Evolutionary conservation across 2,888 invertebrate species (phyloP).

Genomic region (Rhodophaea formosa): DNA sequence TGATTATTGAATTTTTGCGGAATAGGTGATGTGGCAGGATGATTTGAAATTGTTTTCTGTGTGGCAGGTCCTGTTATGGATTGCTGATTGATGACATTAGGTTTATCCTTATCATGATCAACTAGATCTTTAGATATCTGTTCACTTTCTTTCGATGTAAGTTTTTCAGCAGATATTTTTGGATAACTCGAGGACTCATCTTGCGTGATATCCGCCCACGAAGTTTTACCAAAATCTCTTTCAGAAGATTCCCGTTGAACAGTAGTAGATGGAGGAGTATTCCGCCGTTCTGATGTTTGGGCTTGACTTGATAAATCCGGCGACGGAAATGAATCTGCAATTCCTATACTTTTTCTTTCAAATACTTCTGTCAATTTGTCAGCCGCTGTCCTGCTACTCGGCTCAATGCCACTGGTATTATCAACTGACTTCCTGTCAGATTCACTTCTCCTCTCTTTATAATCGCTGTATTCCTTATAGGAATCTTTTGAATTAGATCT

Average conservation of each 20-base stretch:
- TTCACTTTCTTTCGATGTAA: conserved; percentile 44
- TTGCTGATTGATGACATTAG: conserved; percentile 20
- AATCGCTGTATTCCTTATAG: conserved; percentile 75
- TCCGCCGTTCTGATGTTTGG: conserved; percentile 75
- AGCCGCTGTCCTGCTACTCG: conserved; percentile 67
- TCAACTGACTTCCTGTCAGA: conserved; percentile 68
- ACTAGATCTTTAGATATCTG: conserved; percentile 37
- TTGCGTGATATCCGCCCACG: conserved; percentile 75
- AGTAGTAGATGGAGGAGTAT: conserved; percentile 57
- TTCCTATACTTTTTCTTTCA: conserved; percentile 71
- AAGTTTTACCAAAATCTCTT: conserved; percentile 67
- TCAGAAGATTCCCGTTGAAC: conserved; percentile 72
- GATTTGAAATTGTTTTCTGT: conserved; percentile 35
- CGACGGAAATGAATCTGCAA: conserved; percentile 57
- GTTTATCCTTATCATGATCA: conserved; percentile 43
- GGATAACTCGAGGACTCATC: conserved; percentile 54
- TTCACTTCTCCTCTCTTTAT: conserved; percentile 75
- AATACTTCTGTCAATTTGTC: conserved; percentile 76
- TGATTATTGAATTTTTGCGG: conserved; percentile 49
- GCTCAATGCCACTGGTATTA: conserved; percentile 46
- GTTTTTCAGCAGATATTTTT: conserved; percentile 48
- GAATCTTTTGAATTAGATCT: conserved; percentile 75
- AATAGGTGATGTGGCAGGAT: conserved; percentile 30
- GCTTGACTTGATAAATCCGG: conserved; percentile 54
- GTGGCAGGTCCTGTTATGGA: conserved; percentile 25